A percentile compares a stretch with the other conserved stretches of the same genome.
Evolutionary conservation across 2,797 vertebrate species (phyloP).

Genomic region (Coregonus sp.): DNA sequence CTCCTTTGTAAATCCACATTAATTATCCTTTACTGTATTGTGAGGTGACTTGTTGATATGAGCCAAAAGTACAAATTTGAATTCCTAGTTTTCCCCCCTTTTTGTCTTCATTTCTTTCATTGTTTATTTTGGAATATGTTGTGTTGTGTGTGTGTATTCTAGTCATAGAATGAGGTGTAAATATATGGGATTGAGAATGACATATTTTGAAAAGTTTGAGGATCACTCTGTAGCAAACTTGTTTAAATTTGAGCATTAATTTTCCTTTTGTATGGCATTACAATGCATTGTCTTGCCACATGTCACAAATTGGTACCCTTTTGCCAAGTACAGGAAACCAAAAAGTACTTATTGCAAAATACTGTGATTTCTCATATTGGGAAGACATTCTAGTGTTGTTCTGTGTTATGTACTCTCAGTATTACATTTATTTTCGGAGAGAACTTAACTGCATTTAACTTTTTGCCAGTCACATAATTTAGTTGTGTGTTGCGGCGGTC

Average conservation of each 20-base stretch:
- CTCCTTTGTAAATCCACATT: constrained; percentile 76
- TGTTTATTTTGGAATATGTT: constrained; percentile 47
- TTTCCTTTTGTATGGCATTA: constrained; percentile 50
- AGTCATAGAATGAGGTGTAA: constrained; percentile 66
- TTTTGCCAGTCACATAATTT: constrained; percentile 68
- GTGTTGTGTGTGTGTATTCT: constrained; percentile 56
- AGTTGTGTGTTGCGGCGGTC: constrained; percentile 55
- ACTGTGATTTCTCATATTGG: constrained; percentile 85
- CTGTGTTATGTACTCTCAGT: constrained; percentile 79
- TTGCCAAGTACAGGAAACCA: constrained; percentile 76
- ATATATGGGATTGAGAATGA: constrained; percentile 62
- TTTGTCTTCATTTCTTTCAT: constrained; percentile 38
- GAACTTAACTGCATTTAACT: constrained; percentile 58
- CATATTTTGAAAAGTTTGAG: constrained; percentile 60
- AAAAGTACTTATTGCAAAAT: constrained; percentile 76
- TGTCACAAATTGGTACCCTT: constrained; percentile 77
- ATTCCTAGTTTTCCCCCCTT: constrained; percentile 15
- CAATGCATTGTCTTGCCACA: constrained; percentile 75
- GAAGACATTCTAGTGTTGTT: constrained; percentile 77
- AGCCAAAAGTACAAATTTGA: constrained; percentile 74
- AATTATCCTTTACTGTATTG: constrained; percentile 70
- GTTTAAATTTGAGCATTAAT: constrained; percentile 68
- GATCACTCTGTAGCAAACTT: constrained; percentile 70
- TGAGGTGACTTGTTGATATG: constrained; percentile 64
- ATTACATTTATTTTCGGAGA: constrained; percentile 77